Conservation (phyloP, 1,140 invertebrate genomes). For the Saxidomus purpurata region DNA sequence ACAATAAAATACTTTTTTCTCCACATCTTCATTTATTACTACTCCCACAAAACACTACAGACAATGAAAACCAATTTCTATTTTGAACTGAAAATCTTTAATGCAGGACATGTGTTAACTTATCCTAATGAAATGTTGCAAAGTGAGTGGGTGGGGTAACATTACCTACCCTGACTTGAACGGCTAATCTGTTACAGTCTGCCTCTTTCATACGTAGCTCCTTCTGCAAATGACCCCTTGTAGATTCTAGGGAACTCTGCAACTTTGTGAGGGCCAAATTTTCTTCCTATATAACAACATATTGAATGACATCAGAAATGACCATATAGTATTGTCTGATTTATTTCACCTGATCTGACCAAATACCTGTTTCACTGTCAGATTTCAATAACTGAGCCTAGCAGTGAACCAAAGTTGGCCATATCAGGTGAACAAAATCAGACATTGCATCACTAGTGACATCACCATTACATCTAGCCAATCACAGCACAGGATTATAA, state of each 20-base stretch:
- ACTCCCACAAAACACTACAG: no score
- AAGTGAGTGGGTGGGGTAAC: background rate
- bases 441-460: slow-evolving; percentile 31
- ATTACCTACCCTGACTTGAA: slow-evolving; percentile 84
- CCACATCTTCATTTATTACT: no score
- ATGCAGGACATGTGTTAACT: no score
- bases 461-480: slow-evolving; percentile 42
- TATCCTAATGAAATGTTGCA: no score
- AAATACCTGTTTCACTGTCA: background rate
- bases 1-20: no score
- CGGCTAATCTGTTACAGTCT: slow-evolving; percentile 86
- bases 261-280: slow-evolving; percentile 80
- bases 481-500: slow-evolving; percentile 41
- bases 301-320: slow-evolving; percentile 38
- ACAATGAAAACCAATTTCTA: no score
- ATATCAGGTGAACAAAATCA: background rate
- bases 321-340: background rate
- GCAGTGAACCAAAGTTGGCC: no score
- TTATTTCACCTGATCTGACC: background rate
- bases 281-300: slow-evolving; percentile 79
- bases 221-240: slow-evolving; percentile 85
- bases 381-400: no score
- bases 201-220: slow-evolving; percentile 85
- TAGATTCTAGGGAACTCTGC: slow-evolving; percentile 84
- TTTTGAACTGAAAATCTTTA: no score